Evolutionary conservation across 2,797 vertebrate genomes (phyloP).

Genomic region (Hyperoplus immaculatus): DNA sequence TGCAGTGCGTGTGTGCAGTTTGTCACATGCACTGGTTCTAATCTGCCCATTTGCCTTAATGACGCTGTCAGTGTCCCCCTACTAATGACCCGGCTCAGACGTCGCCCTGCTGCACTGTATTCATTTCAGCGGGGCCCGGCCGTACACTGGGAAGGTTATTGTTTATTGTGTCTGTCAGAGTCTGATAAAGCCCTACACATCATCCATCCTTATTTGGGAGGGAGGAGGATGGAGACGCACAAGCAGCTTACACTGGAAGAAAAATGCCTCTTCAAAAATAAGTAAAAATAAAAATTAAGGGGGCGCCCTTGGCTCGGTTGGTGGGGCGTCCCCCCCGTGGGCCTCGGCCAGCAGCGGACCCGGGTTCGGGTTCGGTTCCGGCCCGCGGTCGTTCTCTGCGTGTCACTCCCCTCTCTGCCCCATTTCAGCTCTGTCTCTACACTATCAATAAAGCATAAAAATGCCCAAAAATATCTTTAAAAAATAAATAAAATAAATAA

Average conservation of each 20-base stretch:
- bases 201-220: constrained; percentile 78
- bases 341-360: too few species aligned
- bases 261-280: too few species aligned
- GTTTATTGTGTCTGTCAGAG: constrained; percentile 88
- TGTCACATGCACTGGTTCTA: constrained; percentile 82
- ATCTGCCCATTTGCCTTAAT: constrained; percentile 85
- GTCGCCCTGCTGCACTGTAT: constrained; percentile 83
- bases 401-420: constrained; percentile 61
- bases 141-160: constrained; percentile 84
- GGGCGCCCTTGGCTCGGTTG: too few species aligned
- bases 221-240: constrained; percentile 55
- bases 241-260: constrained; percentile 28
- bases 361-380: too few species aligned
- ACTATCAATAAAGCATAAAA: too few species aligned
- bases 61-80: constrained; percentile 81
- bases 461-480: too few species aligned
- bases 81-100: constrained; percentile 83
- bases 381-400: constrained; percentile 27
- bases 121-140: constrained; percentile 77
- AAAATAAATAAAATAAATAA: too few species aligned
- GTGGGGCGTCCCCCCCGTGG: too few species aligned
- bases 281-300: too few species aligned
- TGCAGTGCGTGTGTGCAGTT: constrained; percentile 64
- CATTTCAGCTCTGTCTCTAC: constrained; percentile 9
- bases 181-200: constrained; percentile 83